Percentiles rank a stretch among this genome's conserved stretches.
These are phyloP conservation scores for Dasypogon diadema DNA, from an alignment of 2,888 invertebrate species.

Conservation along the genomic window DNA sequence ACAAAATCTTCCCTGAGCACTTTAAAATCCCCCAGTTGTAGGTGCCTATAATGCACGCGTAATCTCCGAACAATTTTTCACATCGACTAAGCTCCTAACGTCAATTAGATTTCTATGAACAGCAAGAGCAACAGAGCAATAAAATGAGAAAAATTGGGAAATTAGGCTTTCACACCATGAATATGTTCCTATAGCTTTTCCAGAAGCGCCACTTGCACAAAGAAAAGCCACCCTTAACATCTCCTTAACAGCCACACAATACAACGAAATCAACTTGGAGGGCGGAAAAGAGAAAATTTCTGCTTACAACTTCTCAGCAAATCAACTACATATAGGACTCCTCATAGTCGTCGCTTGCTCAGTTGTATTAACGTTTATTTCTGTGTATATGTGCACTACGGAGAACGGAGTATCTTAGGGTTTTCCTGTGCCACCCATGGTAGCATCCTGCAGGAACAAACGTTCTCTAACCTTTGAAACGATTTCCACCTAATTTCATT, in stretches of 20 bases:
- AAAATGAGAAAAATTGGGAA: neutral
- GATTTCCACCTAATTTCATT: constrained; percentile 31
- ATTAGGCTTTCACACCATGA: neutral
- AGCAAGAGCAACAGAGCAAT: constrained; percentile 37
- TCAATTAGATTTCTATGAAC: constrained; percentile 16
- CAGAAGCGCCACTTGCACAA: constrained; percentile 17
- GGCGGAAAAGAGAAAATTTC: constrained; percentile 14
- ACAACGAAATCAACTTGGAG: neutral
- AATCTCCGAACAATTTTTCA: too few species aligned
- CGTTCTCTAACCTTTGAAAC: neutral
- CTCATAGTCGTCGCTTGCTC: too few species aligned
- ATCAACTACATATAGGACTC: constrained; percentile 13
- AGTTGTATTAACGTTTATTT: too few species aligned
- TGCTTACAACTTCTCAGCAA: constrained; percentile 23
- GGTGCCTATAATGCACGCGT: too few species aligned
- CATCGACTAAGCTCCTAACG: constrained; percentile 20
- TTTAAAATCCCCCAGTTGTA: too few species aligned
- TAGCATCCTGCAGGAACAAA: constrained; percentile 5
- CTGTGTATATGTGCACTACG: too few species aligned
- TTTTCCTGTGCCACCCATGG: too few species aligned
- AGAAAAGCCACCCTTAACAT: too few species aligned
- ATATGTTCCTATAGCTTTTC: too few species aligned
- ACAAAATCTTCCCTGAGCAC: too few species aligned
- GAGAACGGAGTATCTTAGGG: neutral
- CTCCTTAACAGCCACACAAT: neutral